phyloP scores from a whole-genome alignment of 2,113 vertebrate species.

The Condylura cristata region DNA sequence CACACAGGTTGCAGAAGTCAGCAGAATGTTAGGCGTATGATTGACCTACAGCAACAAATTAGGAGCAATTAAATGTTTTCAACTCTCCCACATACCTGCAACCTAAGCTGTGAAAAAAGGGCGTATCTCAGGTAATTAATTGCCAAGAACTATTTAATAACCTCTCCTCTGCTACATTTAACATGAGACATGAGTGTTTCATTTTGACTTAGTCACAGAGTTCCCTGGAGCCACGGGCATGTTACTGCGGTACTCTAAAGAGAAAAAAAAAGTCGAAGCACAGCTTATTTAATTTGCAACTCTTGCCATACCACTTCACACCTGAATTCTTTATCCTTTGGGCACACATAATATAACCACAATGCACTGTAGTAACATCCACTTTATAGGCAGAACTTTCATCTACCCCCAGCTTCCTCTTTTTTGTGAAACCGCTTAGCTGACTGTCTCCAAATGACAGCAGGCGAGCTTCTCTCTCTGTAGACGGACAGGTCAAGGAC shows the following conservation, averaged over 20 bases:
- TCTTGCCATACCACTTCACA: conserved; percentile 84
- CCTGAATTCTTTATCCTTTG: conserved; percentile 83
- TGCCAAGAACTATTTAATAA: conserved; percentile 79
- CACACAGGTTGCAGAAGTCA: conserved; percentile 18
- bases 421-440: conserved; percentile 29
- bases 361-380: conserved; percentile 39
- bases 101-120: conserved; percentile 72
- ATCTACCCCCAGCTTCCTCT: conserved; percentile 61
- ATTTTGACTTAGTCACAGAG: conserved; percentile 72
- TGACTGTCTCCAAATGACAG: conserved; percentile 33
- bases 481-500: conserved; percentile 45
- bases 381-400: conserved; percentile 66
- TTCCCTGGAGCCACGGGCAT: conserved; percentile 84
- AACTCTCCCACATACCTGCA: conserved; percentile 71
- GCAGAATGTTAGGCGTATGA: conserved; percentile 55
- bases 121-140: conserved; percentile 75
- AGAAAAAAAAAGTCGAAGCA: conserved; percentile 64
- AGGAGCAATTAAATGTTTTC: conserved; percentile 62
- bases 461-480: neutral
- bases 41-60: conserved; percentile 67
- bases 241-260: conserved; percentile 81
- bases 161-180: conserved; percentile 80
- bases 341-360: conserved; percentile 71
- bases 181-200: conserved; percentile 43
- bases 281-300: conserved; percentile 83